Evolutionary conservation across 2,797 vertebrate species (phyloP), one percentile per base, ranked within the genome.

Genomic region (Phalanger gymnotis): DNA sequence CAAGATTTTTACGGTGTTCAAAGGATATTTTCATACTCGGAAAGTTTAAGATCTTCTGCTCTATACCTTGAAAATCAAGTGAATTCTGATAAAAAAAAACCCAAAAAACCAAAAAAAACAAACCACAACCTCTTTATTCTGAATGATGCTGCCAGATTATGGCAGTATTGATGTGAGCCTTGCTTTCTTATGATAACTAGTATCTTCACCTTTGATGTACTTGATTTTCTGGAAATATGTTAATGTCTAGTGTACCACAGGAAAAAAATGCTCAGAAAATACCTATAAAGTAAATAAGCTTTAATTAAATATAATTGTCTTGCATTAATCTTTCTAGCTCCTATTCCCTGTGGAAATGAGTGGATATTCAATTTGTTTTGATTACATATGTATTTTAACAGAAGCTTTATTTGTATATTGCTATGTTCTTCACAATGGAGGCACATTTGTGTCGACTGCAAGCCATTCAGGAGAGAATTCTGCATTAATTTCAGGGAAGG

Each of bases 261-360:
- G n/a, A 98, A 96, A 97, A 97, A 92, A 97, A 97, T 97, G 94
- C 96, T 96, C 56, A n/a, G 97, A 95, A 98, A 98, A 97, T 98
- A 98, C 98, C 98, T 98, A 98, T 93, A 98, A 98, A 98, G 97
- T 98, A 99, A 99, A 98, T 98, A 98, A 98, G 97, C 97, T 98
- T 98, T 98, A 98, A 99, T 99, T 98, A 99, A 98, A 98, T 99
- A 99, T 98, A 98, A 98, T 98, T 98, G 98, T 98, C 98, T 98
- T 97, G 95, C 98, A 98, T 99, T 98, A 98, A 99, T 99, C 98
- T 98, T 98, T 97, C 98, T 97, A 97, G 96, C 92, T 93, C 91
- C 95, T 96, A 96, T 98, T 98, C 98, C 98, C 94, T 98, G 98
- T 98, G 98, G 98, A 98, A 98, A 98, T 98, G 98, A 98, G 96